These are phyloP conservation scores for Saccopteryx leptura DNA, from an alignment of 2,113 vertebrate species.

Conservation along the genomic window DNA sequence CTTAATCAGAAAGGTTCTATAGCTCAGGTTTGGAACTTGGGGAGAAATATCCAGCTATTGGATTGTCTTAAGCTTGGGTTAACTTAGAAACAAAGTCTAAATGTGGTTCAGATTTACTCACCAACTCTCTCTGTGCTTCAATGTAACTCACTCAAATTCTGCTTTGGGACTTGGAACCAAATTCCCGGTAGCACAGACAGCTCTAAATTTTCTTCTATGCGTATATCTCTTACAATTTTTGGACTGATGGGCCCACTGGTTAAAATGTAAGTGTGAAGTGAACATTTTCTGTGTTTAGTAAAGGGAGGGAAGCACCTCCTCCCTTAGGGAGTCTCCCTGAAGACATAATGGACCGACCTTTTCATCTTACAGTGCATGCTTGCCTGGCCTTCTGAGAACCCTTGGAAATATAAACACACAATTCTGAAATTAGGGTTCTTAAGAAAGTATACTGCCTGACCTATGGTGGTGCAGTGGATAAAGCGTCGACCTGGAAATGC, in stretches of 20 bases:
- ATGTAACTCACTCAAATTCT: conserved; percentile 20
- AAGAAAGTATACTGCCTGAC: too few species aligned
- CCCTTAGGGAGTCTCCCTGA: neutral
- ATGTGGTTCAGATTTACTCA: neutral
- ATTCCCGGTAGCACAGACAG: neutral
- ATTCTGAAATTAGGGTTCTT: neutral
- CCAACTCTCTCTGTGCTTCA: neutral
- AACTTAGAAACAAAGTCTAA: neutral
- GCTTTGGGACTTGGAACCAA: neutral
- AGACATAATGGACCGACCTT: neutral
- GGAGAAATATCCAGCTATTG: neutral
- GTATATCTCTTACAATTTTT: neutral
- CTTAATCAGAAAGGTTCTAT: neutral
- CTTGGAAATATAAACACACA: neutral
- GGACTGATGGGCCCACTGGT: neutral
- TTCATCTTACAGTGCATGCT: neutral
- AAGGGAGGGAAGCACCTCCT: neutral
- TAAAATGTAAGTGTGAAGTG: neutral
- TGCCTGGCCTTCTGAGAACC: neutral
- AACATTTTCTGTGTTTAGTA: conserved; percentile 17
- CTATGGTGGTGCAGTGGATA: too few species aligned
- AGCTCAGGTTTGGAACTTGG: neutral
- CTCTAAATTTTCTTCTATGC: neutral
- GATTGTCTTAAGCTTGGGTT: neutral
- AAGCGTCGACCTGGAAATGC: too few species aligned